Conservation (phyloP, 2,797 vertebrate species). For the Phalanger gymnotis region DNA sequence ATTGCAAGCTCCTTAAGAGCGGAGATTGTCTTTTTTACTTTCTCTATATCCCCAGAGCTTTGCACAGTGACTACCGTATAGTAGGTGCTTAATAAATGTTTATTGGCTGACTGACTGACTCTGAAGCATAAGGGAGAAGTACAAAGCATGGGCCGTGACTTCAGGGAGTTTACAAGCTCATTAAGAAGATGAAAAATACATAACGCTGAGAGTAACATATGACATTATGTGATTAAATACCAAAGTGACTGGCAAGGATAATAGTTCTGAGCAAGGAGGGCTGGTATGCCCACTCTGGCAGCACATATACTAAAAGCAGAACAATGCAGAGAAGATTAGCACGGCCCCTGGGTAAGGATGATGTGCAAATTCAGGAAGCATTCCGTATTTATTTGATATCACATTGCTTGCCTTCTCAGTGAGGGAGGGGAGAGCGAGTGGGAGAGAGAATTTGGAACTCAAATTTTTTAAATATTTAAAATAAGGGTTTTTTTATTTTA, state of each 20-base stretch:
- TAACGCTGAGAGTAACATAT: not conserved
- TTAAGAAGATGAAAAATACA: not conserved
- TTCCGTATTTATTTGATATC: not conserved
- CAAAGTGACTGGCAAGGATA: not conserved
- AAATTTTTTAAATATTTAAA: not conserved
- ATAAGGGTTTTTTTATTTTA: not conserved
- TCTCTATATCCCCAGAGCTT: not conserved
- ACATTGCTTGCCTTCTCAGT: not conserved
- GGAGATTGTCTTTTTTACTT: not conserved
- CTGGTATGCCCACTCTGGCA: not conserved
- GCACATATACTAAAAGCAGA: not conserved
- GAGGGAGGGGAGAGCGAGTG: not conserved
- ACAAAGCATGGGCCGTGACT: not conserved
- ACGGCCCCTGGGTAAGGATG: not conserved
- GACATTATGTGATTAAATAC: not conserved
- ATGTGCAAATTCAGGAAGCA: not conserved
- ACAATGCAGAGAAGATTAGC: not conserved
- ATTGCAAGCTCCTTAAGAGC: not conserved
- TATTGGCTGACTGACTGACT: not conserved
- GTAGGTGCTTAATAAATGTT: not conserved
- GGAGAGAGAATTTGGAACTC: not conserved
- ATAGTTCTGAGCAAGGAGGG: not conserved
- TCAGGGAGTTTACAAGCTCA: not conserved
- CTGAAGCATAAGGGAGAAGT: not conserved
- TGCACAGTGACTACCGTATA: not conserved